Evolutionary conservation across 2,797 vertebrate species (phyloP).

Genomic region (Sparus aurata): DNA sequence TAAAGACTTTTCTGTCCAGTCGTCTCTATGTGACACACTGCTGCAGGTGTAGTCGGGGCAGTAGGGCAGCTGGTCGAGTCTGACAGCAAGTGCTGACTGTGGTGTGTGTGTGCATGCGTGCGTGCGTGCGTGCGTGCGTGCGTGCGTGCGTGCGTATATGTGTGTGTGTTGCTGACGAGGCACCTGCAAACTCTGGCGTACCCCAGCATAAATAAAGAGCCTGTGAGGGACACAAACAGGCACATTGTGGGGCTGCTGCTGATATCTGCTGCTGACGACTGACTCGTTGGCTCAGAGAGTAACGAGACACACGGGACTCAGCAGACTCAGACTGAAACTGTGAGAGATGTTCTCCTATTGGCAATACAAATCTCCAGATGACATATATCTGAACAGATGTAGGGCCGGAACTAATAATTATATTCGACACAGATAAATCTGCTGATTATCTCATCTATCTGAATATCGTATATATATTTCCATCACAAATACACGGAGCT

Average conservation of each 20-base stretch:
- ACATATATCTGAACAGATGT: neutral
- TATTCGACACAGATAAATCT: too few relatives aligned
- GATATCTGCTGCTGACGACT: conserved; percentile 42
- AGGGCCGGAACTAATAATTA: neutral
- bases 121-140: conserved; percentile 28
- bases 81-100: conserved; percentile 51
- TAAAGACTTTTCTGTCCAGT: conserved; percentile 45
- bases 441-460: too few relatives aligned
- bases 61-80: conserved; percentile 62
- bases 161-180: conserved; percentile 49
- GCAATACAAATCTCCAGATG: neutral
- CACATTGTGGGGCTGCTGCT: conserved; percentile 61
- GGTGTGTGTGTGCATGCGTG: conserved; percentile 26
- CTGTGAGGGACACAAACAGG: conserved; percentile 64
- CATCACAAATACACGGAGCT: neutral
- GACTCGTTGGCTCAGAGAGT: conserved; percentile 27
- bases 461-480: neutral
- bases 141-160: conserved; percentile 30
- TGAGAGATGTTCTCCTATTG: neutral
- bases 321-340: neutral
- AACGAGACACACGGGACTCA: neutral
- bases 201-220: conserved; percentile 59
- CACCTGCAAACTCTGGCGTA: conserved; percentile 67
- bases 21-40: conserved; percentile 2
- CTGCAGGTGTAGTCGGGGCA: conserved; percentile 61